Evolutionary conservation across 1,140 invertebrate genomes (phyloP).

Genomic region (Leptinotarsa undecemlineata): DNA sequence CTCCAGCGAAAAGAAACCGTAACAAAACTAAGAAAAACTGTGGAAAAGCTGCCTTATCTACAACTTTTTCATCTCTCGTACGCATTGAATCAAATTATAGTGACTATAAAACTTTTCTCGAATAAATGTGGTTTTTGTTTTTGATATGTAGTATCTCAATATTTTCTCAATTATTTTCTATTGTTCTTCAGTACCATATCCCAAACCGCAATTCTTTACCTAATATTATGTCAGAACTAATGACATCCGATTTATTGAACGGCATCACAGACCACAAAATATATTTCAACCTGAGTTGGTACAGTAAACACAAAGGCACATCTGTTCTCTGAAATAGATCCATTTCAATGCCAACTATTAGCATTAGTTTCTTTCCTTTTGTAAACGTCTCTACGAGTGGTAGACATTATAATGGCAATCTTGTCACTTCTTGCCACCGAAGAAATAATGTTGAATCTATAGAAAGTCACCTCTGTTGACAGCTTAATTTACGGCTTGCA

Average conservation of each 20-base stretch:
- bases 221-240: no score
- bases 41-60: no score
- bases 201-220: no score
- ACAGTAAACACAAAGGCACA: constrained; percentile 4
- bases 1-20: no score
- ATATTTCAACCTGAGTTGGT: background rate
- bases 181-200: no score
- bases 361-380: constrained; percentile 20
- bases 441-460: constrained; percentile 13
- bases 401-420: constrained; percentile 18
- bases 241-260: background rate
- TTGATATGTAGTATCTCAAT: no score
- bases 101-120: no score
- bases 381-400: constrained; percentile 15
- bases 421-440: constrained; percentile 16
- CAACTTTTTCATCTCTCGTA: no score
- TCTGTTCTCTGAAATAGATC: constrained; percentile 4
- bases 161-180: no score
- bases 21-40: no score
- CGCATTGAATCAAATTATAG: no score
- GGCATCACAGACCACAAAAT: background rate
- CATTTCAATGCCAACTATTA: constrained; percentile 18
- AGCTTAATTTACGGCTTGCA: constrained; percentile 17
- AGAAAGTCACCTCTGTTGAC: constrained; percentile 13
- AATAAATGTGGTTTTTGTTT: no score